Evolutionary conservation across 2,888 invertebrate species (phyloP).

Genomic region (Apotomis betuletana): DNA sequence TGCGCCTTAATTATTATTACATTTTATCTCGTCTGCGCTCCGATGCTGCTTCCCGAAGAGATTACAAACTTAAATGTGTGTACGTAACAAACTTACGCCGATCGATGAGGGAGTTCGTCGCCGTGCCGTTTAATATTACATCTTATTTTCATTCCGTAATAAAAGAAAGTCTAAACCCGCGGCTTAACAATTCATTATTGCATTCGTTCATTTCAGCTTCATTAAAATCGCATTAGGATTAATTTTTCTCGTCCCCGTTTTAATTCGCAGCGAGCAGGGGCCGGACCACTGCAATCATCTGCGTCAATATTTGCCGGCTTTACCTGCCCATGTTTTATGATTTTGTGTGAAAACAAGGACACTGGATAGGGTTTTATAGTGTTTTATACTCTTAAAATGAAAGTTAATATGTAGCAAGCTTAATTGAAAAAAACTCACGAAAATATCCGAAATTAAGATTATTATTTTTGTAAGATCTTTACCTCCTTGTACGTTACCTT

Average conservation of each 20-base stretch:
- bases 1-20: conserved; percentile 78
- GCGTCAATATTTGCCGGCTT: conserved; percentile 79
- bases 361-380: neutral
- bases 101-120: conserved; percentile 13
- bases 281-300: conserved; percentile 78
- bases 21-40: conserved; percentile 71
- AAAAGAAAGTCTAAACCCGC: conserved; percentile 70
- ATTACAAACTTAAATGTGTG: conserved; percentile 50
- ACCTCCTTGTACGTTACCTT: no score
- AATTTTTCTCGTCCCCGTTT: conserved; percentile 83
- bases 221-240: conserved; percentile 84
- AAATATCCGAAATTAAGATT: no score
- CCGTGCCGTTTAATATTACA: conserved; percentile 5
- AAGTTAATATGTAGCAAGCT: neutral
- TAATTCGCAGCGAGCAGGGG: conserved; percentile 80
- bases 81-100: conserved; percentile 13
- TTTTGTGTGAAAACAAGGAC: conserved; percentile 49
- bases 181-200: conserved; percentile 80
- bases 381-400: neutral
- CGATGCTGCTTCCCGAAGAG: conserved; percentile 55
- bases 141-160: conserved; percentile 58
- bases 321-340: conserved; percentile 71
- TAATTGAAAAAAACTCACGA: neutral
- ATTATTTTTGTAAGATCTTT: no score
- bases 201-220: conserved; percentile 81